phyloP scores from a whole-genome alignment of 2,797 vertebrate genomes.

The Enteromius afrohamiltoni region DNA sequence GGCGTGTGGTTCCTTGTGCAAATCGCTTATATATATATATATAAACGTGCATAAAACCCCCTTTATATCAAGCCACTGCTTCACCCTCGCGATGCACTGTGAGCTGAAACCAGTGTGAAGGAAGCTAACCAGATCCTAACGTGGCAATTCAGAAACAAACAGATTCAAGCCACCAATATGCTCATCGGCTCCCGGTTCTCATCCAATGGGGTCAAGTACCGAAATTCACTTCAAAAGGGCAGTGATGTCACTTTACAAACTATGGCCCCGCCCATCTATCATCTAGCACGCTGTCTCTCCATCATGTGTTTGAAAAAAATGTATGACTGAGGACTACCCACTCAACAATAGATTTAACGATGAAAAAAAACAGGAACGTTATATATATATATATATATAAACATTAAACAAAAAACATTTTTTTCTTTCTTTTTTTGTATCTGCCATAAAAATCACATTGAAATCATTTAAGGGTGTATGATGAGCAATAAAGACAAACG shows the following conservation, averaged over 20 bases:
- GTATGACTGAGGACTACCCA: not conserved
- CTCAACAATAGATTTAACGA: not conserved
- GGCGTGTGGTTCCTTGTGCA: conserved; percentile 16
- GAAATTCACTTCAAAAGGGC: conserved; percentile 66
- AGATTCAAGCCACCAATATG: not conserved
- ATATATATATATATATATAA: no score
- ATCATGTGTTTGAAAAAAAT: not conserved
- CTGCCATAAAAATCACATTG: not conserved
- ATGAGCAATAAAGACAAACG: not conserved
- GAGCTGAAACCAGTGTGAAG: not conserved
- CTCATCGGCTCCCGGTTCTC: conserved; percentile 43
- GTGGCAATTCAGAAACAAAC: not conserved
- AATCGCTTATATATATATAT: conserved; percentile 4
- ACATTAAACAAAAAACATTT: no score
- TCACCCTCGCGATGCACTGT: not conserved
- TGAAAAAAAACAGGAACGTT: not conserved
- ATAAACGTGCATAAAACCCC: not conserved
- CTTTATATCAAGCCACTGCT: not conserved
- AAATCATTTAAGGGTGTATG: not conserved
- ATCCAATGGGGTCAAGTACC: conserved; percentile 66
- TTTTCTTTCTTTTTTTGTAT: not conserved
- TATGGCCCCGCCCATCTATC: conserved; percentile 51
- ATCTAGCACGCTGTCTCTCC: not conserved
- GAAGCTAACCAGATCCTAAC: not conserved
- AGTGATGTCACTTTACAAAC: conserved; percentile 68